A percentile compares a stretch with the other conserved stretches of the same genome.
Conservation (phyloP, 2,888 invertebrate species). For the Napeogenes sylphis region DNA sequence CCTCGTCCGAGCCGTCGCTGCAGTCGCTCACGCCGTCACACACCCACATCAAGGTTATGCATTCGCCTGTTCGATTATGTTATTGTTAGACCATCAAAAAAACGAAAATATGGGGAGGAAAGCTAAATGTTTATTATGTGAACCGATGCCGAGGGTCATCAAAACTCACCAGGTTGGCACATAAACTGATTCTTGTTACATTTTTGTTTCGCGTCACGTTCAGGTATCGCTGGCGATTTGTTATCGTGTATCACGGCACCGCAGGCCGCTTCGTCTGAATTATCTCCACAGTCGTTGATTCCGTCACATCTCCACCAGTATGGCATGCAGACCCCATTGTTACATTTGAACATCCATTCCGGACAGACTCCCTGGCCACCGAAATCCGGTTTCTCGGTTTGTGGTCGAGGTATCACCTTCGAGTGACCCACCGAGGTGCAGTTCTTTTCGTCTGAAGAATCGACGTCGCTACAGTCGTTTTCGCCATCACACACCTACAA, state of each 20-base stretch:
- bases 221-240: conserved; percentile 43
- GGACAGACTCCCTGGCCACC: conserved; percentile 73
- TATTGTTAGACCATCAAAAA: conserved; percentile 9
- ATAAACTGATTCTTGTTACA: conserved; percentile 68
- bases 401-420: conserved; percentile 49
- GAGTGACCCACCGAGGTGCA: conserved; percentile 70
- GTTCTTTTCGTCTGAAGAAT: conserved; percentile 83
- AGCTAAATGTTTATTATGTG: not conserved
- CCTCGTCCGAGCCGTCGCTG: conserved; percentile 88
- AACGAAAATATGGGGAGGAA: too few relatives aligned
- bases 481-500: conserved; percentile 82
- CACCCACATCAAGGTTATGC: conserved; percentile 87
- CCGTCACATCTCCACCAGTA: conserved; percentile 90
- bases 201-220: conserved; percentile 41
- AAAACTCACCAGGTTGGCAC: conserved; percentile 59
- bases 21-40: conserved; percentile 91
- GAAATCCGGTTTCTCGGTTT: conserved; percentile 37
- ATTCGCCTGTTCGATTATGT: conserved; percentile 75
- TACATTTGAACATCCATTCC: conserved; percentile 88
- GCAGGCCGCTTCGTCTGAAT: conserved; percentile 84
- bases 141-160: not conserved
- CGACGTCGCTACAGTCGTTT: conserved; percentile 81
- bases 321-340: conserved; percentile 83
- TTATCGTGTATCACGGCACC: conserved; percentile 43
- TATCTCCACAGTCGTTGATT: conserved; percentile 86